These are phyloP conservation scores for Cotesia vestalis DNA, from an alignment of 1,140 invertebrate genomes.

Conservation along the genomic window DNA sequence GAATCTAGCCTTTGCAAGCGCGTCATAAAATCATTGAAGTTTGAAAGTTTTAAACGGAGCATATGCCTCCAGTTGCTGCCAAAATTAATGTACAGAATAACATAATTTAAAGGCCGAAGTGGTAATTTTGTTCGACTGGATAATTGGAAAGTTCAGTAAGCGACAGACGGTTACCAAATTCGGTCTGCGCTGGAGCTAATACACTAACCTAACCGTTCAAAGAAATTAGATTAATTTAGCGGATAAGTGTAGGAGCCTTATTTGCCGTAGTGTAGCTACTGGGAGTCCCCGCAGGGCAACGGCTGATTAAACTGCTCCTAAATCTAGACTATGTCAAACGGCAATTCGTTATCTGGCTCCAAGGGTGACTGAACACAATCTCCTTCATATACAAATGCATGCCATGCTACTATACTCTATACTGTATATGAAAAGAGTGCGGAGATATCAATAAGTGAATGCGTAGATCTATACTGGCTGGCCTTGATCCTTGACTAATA, in stretches of 20 bases:
- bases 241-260: conserved; percentile 29
- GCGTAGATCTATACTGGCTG: too few species aligned
- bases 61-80: background rate
- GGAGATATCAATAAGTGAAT: background rate
- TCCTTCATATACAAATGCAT: background rate
- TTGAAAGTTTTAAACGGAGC: background rate
- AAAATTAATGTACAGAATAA: conserved; percentile 27
- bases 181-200: background rate
- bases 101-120: background rate
- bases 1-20: background rate
- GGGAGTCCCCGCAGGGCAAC: conserved; percentile 21
- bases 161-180: conserved; percentile 21
- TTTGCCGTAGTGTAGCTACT: background rate
- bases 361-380: conserved; percentile 17
- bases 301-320: conserved; percentile 39
- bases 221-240: conserved; percentile 37
- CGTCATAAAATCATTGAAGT: background rate
- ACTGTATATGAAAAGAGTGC: too few species aligned
- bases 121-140: conserved; percentile 24
- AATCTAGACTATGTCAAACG: conserved; percentile 39
- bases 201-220: background rate
- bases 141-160: conserved; percentile 26
- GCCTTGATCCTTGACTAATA: conserved; percentile 26
- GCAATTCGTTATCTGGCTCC: conserved; percentile 37
- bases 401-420: background rate